phyloP scores from a whole-genome alignment of 2,113 vertebrate species.

The Callipepla californica region DNA sequence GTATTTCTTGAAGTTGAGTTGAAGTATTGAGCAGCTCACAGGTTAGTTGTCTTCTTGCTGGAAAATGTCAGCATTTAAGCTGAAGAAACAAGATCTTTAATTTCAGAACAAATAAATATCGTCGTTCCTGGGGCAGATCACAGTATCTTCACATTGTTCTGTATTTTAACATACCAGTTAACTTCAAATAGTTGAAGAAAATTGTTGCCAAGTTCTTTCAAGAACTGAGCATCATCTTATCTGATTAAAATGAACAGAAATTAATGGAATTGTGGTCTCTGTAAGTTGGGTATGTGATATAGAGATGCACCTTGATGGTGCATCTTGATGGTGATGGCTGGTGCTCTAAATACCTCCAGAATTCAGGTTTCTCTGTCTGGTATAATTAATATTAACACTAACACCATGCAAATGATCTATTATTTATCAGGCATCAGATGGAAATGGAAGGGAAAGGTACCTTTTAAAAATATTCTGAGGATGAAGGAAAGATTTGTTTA shows the following conservation, averaged over 20 bases:
- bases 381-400: constrained; percentile 22
- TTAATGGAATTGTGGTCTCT: not conserved
- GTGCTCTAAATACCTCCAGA: not conserved
- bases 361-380: not conserved
- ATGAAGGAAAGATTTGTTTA: constrained; percentile 61
- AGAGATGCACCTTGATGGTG: not conserved
- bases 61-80: constrained; percentile 22
- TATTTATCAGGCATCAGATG: not conserved
- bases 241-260: not conserved
- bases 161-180: not conserved
- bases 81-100: not conserved
- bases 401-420: not conserved
- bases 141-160: not conserved
- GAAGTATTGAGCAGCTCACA: constrained; percentile 5
- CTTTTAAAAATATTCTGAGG: constrained; percentile 47
- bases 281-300: not conserved
- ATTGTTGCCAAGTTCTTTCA: not conserved
- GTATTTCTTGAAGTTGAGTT: constrained; percentile 2
- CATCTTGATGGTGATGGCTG: not conserved
- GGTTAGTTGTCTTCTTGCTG: constrained; percentile 1
- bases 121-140: not conserved
- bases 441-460: not conserved
- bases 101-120: constrained; percentile 8
- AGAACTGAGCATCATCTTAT: rapidly evolving
- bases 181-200: not conserved